Conservation (phyloP, 2,888 invertebrate genomes). For the Leptodirus hochenwartii region DNA sequence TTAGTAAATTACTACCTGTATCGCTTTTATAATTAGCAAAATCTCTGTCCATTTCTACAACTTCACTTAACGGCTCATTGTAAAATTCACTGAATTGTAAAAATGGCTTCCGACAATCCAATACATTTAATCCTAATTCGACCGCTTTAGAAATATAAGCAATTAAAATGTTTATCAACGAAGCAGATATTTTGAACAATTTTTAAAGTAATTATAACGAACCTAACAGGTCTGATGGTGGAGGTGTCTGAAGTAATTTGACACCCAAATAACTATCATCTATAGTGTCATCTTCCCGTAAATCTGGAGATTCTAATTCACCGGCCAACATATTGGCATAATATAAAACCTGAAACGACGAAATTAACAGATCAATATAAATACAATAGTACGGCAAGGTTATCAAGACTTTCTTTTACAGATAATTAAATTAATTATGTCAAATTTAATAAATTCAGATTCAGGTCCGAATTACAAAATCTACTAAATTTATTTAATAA, state of each 20-base stretch:
- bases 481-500: too few species aligned
- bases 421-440: too few species aligned
- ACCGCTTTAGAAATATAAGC: constrained; percentile 30
- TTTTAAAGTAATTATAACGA: constrained; percentile 9
- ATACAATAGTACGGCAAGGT: too few species aligned
- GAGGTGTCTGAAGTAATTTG: constrained; percentile 24
- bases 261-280: constrained; percentile 23
- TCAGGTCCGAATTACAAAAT: too few species aligned
- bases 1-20: constrained; percentile 16
- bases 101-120: constrained; percentile 69
- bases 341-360: constrained; percentile 46
- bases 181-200: too few species aligned
- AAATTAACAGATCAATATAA: constrained; percentile 1
- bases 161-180: not conserved
- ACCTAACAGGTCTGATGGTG: constrained; percentile 41
- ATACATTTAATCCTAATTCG: constrained; percentile 54
- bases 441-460: too few species aligned
- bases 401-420: too few species aligned
- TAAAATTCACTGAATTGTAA: constrained; percentile 83
- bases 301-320: constrained; percentile 44
- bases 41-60: constrained; percentile 86
- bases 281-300: constrained; percentile 23
- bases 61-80: constrained; percentile 84
- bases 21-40: constrained; percentile 76
- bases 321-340: constrained; percentile 82